A percentile compares a stretch with the other conserved stretches of the same genome.
These are phyloP conservation scores for Diacarnus erythraeanus DNA, from an alignment of 37 sponge, comb jelly and placozoan species.

Conservation along the genomic window DNA sequence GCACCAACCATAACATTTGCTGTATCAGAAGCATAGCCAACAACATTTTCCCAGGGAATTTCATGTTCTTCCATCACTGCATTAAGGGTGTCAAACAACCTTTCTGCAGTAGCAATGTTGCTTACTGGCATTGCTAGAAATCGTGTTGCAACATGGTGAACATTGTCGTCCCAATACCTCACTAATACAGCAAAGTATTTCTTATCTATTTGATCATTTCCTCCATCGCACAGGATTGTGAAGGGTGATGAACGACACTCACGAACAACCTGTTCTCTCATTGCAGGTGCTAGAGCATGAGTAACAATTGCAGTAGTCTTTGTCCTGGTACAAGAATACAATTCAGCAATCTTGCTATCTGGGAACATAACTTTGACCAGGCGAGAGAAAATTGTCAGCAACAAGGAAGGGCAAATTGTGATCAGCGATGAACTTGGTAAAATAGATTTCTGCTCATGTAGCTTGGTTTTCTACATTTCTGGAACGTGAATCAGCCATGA, in stretches of 20 bases:
- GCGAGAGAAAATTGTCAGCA: background rate
- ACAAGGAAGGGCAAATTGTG: background rate
- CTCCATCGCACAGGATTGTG: background rate
- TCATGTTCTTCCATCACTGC: background rate
- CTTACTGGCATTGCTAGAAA: no score
- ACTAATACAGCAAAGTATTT: background rate
- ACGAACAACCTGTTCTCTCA: background rate
- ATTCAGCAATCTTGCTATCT: background rate
- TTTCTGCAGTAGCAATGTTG: no score
- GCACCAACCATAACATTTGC: background rate
- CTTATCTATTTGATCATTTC: background rate
- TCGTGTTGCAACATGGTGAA: background rate
- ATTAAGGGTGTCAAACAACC: background rate
- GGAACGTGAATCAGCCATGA: background rate
- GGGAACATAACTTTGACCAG: background rate
- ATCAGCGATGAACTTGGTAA: slow-evolving; percentile 1
- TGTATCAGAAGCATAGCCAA: background rate
- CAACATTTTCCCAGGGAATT: background rate
- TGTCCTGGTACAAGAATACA: background rate
- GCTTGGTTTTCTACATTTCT: background rate
- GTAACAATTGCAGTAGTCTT: background rate
- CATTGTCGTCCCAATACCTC: background rate
- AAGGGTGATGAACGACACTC: background rate
- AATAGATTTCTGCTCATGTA: background rate
- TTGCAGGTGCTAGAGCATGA: no score